Conservation (phyloP, 2,113 vertebrate species). For the Indicator maculatus region DNA sequence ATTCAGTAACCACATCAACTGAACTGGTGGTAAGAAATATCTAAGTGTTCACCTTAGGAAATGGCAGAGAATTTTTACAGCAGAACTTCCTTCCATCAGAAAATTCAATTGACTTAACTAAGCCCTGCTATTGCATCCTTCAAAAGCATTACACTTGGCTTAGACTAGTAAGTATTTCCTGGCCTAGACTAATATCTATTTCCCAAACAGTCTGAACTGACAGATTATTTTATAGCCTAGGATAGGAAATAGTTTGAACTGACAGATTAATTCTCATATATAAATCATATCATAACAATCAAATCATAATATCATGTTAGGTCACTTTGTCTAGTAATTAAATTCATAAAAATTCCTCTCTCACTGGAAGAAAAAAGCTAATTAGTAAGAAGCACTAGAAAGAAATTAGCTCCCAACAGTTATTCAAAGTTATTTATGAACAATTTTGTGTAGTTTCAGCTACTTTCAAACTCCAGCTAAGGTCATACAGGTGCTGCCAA, state of each 20-base stretch:
- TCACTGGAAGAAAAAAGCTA: background rate
- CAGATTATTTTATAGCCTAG: background rate
- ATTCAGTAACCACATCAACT: background rate
- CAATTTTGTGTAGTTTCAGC: background rate
- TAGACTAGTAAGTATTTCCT: background rate
- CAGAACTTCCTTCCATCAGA: background rate
- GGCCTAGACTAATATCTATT: background rate
- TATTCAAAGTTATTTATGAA: background rate
- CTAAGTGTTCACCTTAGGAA: background rate
- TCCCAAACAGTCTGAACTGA: background rate
- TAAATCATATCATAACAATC: too few species aligned
- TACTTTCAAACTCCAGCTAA: background rate
- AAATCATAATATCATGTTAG: background rate
- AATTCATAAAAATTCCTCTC: background rate
- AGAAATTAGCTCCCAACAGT: background rate
- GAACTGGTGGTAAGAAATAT: background rate
- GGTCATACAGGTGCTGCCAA: background rate
- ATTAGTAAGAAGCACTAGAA: background rate
- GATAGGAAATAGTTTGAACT: background rate
- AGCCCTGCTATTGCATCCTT: background rate
- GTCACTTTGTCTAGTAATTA: background rate
- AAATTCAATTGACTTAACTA: background rate
- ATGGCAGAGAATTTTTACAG: background rate
- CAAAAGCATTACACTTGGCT: background rate
- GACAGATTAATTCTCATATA: too few species aligned